These are phyloP conservation scores for Atherinosoma microstoma DNA, from an alignment of 2,797 vertebrate genomes.

Conservation along the genomic window DNA sequence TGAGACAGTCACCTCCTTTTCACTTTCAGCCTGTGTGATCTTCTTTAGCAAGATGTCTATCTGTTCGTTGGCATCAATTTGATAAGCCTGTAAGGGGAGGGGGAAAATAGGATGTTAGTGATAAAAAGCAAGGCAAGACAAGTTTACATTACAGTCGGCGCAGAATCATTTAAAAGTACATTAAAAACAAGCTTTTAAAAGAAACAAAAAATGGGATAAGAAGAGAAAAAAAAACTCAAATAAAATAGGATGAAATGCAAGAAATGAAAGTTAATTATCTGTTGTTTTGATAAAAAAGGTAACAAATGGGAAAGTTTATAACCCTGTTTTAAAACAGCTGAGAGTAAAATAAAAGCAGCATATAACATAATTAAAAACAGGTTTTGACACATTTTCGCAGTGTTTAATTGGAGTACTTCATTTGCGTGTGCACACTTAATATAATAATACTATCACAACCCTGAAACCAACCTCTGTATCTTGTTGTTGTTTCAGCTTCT, in stretches of 20 bases:
- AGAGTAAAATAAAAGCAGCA: neutral
- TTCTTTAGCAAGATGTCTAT: constrained; percentile 76
- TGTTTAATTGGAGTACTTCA: neutral
- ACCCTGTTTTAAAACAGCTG: no score
- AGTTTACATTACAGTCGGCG: no score
- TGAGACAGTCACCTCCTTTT: constrained; percentile 76
- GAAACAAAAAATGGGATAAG: no score
- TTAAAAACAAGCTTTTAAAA: neutral
- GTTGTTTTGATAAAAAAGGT: no score
- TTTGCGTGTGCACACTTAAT: neutral
- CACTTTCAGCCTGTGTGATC: constrained; percentile 81
- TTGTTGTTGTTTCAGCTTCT: constrained; percentile 79
- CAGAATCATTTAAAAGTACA: no score
- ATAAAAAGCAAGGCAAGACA: neutral
- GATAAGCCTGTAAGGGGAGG: constrained; percentile 68
- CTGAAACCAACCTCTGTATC: constrained; percentile 77
- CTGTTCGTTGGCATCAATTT: constrained; percentile 55
- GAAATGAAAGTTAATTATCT: no score
- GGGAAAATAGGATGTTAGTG: neutral
- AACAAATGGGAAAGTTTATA: no score
- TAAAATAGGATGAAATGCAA: no score
- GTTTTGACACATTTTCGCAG: neutral
- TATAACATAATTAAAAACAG: neutral
- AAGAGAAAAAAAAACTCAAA: no score
- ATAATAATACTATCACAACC: neutral